phyloP scores from a whole-genome alignment of 23 tunicate genomes.

The Ascidia mentula region DNA sequence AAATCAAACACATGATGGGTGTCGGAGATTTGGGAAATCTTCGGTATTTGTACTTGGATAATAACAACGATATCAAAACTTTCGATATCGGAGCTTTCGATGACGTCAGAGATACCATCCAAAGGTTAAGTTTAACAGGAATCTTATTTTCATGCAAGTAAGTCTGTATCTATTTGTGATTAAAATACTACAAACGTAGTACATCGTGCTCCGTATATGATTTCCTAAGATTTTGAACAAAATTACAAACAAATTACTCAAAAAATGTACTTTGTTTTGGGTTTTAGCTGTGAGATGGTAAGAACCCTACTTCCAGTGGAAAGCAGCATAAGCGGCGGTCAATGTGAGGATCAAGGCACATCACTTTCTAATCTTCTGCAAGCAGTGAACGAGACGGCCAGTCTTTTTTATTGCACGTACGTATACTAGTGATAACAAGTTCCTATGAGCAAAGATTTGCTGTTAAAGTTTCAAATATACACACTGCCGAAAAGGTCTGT shows the following conservation, averaged over 20 bases:
- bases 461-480: too few relatives aligned
- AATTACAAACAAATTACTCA: too few relatives aligned
- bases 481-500: too few relatives aligned
- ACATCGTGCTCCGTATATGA: too few relatives aligned
- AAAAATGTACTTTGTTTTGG: too few relatives aligned
- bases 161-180: too few relatives aligned
- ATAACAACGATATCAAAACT: constrained; percentile 15
- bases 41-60: neutral
- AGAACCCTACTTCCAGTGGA: neutral
- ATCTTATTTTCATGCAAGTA: constrained; percentile 9
- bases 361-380: neutral
- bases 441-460: too few relatives aligned
- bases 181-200: too few relatives aligned
- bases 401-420: constrained; percentile 20
- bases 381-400: constrained; percentile 5
- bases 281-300: constrained; percentile 20
- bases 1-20: constrained; percentile 1
- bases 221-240: too few relatives aligned
- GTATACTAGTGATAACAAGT: neutral
- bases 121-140: neutral
- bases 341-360: constrained; percentile 11
- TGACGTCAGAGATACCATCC: constrained; percentile 18
- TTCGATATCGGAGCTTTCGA: constrained; percentile 7
- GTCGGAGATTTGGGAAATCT: constrained; percentile 10
- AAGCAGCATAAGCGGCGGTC: constrained; percentile 2